phyloP scores from a whole-genome alignment of 2,888 invertebrate genomes.

The Sinohyriopsis cumingii region DNA sequence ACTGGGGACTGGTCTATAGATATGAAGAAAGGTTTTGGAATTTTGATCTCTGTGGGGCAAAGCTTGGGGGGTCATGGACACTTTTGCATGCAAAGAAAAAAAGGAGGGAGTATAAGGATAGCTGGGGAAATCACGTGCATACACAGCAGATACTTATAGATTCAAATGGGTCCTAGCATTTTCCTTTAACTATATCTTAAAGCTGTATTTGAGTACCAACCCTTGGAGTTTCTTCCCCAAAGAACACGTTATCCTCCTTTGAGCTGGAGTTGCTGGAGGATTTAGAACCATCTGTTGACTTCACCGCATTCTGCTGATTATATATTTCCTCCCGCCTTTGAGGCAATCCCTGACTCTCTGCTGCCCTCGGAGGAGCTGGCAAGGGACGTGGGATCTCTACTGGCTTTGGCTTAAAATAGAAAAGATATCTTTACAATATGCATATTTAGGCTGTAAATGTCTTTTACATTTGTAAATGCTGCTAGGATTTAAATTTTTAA shows the following conservation, averaged over 20 bases:
- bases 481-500: no score
- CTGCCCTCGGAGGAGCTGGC: conserved; percentile 56
- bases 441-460: not conserved
- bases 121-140: no score
- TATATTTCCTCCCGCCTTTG: conserved; percentile 40
- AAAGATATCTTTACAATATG: not conserved
- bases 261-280: conserved; percentile 60
- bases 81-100: no score
- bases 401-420: conserved; percentile 50
- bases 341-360: conserved; percentile 55
- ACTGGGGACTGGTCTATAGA: no score
- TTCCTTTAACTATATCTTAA: not conserved
- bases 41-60: no score
- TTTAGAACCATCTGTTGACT: conserved; percentile 38
- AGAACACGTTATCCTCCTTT: conserved; percentile 50
- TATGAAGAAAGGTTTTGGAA: no score
- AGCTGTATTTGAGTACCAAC: conserved; percentile 21
- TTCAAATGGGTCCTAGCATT: no score
- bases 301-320: conserved; percentile 19
- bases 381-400: conserved; percentile 59
- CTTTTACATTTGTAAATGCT: not conserved
- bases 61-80: no score
- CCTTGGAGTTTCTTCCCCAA: conserved; percentile 54
- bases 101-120: no score
- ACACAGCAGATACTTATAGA: no score